phyloP scores from a whole-genome alignment of 53 echinoderm and acorn worm genomes.

The Paracentrotus lividus region DNA sequence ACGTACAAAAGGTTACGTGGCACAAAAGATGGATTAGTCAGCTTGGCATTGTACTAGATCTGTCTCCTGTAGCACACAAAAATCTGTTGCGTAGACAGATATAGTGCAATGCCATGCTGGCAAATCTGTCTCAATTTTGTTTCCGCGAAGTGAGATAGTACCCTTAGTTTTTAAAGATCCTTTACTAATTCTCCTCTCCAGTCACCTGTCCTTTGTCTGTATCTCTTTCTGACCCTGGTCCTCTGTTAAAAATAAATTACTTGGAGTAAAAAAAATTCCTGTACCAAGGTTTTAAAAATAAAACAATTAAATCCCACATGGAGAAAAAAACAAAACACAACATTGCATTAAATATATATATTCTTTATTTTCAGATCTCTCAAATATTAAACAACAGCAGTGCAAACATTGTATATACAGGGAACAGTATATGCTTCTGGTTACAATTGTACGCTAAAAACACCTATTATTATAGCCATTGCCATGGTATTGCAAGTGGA shows the following conservation, averaged over 20 bases:
- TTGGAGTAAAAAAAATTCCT: background rate
- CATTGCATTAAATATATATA: constrained; percentile 33
- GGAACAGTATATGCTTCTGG: background rate
- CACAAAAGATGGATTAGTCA: too few relatives aligned
- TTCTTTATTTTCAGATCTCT: constrained; percentile 38
- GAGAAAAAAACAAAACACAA: background rate
- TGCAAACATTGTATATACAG: constrained; percentile 20
- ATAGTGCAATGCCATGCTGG: too few relatives aligned
- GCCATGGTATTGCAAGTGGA: background rate
- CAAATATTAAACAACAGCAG: constrained; percentile 12
- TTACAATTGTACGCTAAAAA: background rate
- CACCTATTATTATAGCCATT: background rate
- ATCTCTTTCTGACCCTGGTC: background rate
- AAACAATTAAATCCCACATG: background rate
- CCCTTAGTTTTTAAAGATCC: too few relatives aligned
- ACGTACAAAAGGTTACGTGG: too few relatives aligned
- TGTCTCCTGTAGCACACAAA: too few relatives aligned
- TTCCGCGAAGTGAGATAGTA: too few relatives aligned
- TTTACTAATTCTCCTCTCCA: background rate
- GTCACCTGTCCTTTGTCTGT: background rate
- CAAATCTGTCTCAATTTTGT: too few relatives aligned
- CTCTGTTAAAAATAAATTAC: too few relatives aligned
- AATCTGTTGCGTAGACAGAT: too few relatives aligned
- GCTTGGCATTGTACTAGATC: too few relatives aligned
- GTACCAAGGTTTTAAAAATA: background rate